phyloP scores from a whole-genome alignment of 2,113 vertebrate genomes.

The Trichechus manatus region DNA sequence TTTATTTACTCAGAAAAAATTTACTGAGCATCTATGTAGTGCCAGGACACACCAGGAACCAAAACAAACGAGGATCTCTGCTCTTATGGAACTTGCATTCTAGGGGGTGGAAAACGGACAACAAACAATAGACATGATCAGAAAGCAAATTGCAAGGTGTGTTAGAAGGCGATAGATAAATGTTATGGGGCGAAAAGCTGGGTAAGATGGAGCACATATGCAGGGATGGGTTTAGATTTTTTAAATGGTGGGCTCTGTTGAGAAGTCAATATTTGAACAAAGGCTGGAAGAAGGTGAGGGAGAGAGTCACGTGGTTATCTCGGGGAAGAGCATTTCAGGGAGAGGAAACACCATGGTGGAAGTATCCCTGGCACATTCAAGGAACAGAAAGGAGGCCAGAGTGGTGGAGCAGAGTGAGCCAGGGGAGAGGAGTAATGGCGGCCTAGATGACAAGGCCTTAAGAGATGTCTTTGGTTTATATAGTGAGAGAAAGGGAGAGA shows the following conservation, averaged over 20 bases:
- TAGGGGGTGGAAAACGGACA: not conserved
- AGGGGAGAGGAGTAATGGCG: not conserved
- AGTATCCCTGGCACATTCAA: not conserved
- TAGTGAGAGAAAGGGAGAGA: not conserved
- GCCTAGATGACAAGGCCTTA: not conserved
- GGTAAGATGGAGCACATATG: no score
- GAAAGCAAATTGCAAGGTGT: not conserved
- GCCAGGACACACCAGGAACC: not conserved
- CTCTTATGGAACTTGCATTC: not conserved
- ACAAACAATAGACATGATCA: not conserved
- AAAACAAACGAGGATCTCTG: not conserved
- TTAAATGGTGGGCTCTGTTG: no score
- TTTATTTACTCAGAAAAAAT: not conserved
- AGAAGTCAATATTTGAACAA: no score
- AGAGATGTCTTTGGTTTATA: not conserved
- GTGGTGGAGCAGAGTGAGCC: not conserved
- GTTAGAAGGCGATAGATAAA: not conserved
- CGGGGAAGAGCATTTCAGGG: no score
- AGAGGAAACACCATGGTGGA: not conserved
- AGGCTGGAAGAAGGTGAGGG: not conserved
- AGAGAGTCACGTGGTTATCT: no score
- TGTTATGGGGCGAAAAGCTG: not conserved
- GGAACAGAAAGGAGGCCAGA: not conserved
- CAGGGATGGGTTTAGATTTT: not conserved
- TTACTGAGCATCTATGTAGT: not conserved